Conservation (phyloP, 2,797 vertebrate species). For the Aulostomus chinensis region DNA sequence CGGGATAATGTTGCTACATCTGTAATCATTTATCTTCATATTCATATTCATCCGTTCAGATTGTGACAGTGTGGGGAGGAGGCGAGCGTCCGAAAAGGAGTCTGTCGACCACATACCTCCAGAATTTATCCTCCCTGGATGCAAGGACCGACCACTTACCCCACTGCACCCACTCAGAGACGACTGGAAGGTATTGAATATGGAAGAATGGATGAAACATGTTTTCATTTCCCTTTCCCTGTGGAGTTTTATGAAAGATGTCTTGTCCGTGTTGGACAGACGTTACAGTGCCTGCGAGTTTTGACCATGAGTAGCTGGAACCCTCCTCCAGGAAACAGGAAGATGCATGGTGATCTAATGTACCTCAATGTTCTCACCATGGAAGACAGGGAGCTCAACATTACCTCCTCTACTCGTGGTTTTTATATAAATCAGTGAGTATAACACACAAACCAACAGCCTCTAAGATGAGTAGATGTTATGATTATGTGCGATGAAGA, state of each 20-base stretch:
- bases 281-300: conserved; percentile 90
- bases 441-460: not conserved
- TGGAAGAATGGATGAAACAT: not conserved
- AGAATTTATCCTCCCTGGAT: conserved; percentile 89
- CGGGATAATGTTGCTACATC: too few relatives aligned
- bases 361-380: conserved; percentile 89
- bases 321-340: conserved; percentile 93
- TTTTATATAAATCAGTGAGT: conserved; percentile 96
- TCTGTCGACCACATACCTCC: conserved; percentile 86
- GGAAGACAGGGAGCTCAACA: conserved; percentile 89
- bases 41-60: conserved; percentile 53
- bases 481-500: too few relatives aligned
- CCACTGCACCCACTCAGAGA: conserved; percentile 88
- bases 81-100: conserved; percentile 82
- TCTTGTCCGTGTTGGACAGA: conserved; percentile 64
- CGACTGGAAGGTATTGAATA: conserved; percentile 85
- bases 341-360: conserved; percentile 96
- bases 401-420: conserved; percentile 89
- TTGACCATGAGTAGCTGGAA: conserved; percentile 95
- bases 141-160: conserved; percentile 85
- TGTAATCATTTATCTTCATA: not conserved
- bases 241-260: not conserved
- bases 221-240: too few relatives aligned
- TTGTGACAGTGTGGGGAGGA: conserved; percentile 61
- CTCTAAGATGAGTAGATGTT: too few relatives aligned